Base-by-base conservation (phyloP, 2,113 vertebrate genomes). In the Neomonachus schauinslandi region DNA sequence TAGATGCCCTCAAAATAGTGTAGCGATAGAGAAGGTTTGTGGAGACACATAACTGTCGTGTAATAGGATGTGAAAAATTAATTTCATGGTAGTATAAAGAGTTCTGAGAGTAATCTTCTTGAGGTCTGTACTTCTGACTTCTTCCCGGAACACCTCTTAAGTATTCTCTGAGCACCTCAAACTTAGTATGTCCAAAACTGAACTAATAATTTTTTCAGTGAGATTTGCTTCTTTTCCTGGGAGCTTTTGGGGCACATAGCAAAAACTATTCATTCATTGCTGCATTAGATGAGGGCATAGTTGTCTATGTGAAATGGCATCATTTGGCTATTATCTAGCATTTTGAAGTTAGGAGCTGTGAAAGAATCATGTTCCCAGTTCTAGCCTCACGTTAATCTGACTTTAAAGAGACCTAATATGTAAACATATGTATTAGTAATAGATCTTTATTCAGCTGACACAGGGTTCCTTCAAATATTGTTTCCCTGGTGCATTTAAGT, bases 371-470 rank as follows among this genome's bases (percentile, higher is more conserved):
- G 26, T 65, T 89, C 8, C 57, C 39, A n/a, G 19, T 72, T 93
- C 74, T 84, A 22, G 61, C 31, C 18, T 81, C 59, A 80, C 4
- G 11, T 87, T 86, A 69, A 31, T 65, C 31, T 79, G 67, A 24
- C 36, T 87, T 90, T 87, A 86, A 87, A 71, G n/a, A 91, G 42
- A 49, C 13, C 16, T 92, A 14, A 33, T 71, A 39, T 28, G 1
- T 67, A 85, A 82, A 88, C 71, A 79, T 42, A 33, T 49, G 39
- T 69, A 74, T 95, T 91, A 74, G 63, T 83, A 79, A 31, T 93
- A 31, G 82, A 33, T n/a, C 7, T 33, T 79, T 81, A 89, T 89
- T 94, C 57, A 85, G 39, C 7, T 51, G 42, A 82, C 4, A 26
- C 16, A 91, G 28, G 1, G 0, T 86, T 93, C 39, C 82, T 97